A percentile compares a stretch with the other conserved stretches of the same genome.
Conservation (phyloP, 1,140 invertebrate genomes). For the Venturia canescens region DNA sequence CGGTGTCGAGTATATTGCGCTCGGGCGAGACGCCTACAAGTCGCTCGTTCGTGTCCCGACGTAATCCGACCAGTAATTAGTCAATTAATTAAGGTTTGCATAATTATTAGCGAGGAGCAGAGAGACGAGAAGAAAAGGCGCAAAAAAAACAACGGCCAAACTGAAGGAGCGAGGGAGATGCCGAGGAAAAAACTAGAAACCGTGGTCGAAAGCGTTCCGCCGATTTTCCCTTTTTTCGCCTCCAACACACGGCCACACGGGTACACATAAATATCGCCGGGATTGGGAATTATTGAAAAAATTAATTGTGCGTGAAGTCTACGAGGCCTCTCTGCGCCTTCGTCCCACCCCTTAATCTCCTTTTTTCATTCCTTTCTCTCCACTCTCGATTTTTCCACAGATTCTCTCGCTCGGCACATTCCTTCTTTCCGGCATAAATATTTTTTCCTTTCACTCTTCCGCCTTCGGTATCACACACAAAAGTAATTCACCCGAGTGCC, state of each 20-base stretch:
- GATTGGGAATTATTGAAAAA: constrained; percentile 73
- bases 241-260: constrained; percentile 40
- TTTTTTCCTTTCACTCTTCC: constrained; percentile 15
- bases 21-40: constrained; percentile 49
- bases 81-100: constrained; percentile 76
- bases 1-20: constrained; percentile 54
- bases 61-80: constrained; percentile 74
- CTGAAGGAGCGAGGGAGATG: constrained; percentile 26
- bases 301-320: constrained; percentile 77
- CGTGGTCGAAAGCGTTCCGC: constrained; percentile 28
- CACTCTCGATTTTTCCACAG: background rate
- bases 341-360: background rate
- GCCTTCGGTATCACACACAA: constrained; percentile 13
- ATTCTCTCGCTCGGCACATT: background rate
- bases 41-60: constrained; percentile 15
- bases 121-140: constrained; percentile 41
- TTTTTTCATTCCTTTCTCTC: constrained; percentile 33
- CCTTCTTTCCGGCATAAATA: background rate
- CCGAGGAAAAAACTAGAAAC: constrained; percentile 31
- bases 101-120: constrained; percentile 75
- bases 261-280: constrained; percentile 22
- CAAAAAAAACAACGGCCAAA: constrained; percentile 31
- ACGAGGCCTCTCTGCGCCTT: constrained; percentile 39
- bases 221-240: constrained; percentile 52
- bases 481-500: constrained; percentile 20